Base-by-base conservation (phyloP, 2,888 invertebrate genomes). In the Eupeodes luniger region DNA sequence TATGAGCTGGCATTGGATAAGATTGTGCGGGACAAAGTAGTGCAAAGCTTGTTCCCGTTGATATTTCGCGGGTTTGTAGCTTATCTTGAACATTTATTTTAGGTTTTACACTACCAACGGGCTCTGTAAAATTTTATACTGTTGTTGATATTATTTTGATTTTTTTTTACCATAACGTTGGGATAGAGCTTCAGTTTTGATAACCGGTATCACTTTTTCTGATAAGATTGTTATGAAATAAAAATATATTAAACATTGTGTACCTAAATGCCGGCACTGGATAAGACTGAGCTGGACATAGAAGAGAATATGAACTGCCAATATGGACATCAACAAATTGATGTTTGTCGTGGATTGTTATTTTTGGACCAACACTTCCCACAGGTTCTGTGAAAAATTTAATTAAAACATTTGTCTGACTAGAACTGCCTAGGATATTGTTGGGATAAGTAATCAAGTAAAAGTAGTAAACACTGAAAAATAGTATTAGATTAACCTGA, bases 1-100 rank as follows among this genome's bases (percentile, higher is more conserved):
- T 96, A 95, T 95, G 95, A 90, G 95, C 94, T 91, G 96, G 96
- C 92, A 96, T 95, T 86, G 96, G 96, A 94, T 95, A 97, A 40
- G 96, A 96, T 93, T 96, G 96, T 27, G 96, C 96, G 81, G 96
- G 96, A 93, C 96, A 97, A 90, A 96, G 94, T 89, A 97, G 92
- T 64, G 96, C 96, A 91, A 96, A 94, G 92, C 95, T 95, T 90
- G 92, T 92, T 89, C 94, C 93, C 91, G 94, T 91, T 89, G 94
- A 92, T 90, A 92, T 91, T 89, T 92, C 93, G 94, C 95, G 92
- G 95, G 94, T 94, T 94, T 95, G 94, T 94, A 94, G 91, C 94
- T 95, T 92, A 94, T 96, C 96, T 94, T 95, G 94, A 74, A 96
- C 95, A 84, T 96, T 96, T 93, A 97, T 96, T 94, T 96, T 96